A percentile compares a stretch with the other conserved stretches of the same genome.
Conservation (phyloP, 2,888 invertebrate genomes). For the Mythimna impura region DNA sequence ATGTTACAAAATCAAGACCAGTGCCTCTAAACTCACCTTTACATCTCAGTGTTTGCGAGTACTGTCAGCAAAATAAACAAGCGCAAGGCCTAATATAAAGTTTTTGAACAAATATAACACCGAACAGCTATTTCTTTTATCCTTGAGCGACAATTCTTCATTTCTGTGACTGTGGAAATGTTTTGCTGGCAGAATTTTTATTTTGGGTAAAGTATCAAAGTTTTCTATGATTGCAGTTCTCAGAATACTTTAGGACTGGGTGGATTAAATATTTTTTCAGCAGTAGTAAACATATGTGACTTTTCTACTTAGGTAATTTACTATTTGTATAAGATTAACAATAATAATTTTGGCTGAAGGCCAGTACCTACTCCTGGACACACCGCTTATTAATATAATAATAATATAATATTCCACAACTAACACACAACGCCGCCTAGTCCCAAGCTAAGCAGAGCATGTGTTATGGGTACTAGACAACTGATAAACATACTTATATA, state of each 20-base stretch:
- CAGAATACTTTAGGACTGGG: not conserved
- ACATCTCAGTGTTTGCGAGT: conserved; percentile 25
- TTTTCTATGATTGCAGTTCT: not conserved
- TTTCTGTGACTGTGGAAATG: conserved; percentile 12
- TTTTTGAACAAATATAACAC: conserved; percentile 36
- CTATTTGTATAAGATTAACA: no score
- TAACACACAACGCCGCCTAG: no score
- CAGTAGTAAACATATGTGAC: not conserved
- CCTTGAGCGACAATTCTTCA: conserved; percentile 18
- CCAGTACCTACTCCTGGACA: no score
- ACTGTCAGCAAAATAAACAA: conserved; percentile 48
- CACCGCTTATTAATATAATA: no score
- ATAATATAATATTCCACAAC: no score
- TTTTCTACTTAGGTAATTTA: not conserved
- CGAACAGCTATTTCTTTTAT: conserved; percentile 16
- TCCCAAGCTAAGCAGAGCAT: no score
- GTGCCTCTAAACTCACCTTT: conserved; percentile 38
- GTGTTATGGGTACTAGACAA: no score
- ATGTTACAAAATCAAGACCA: conserved; percentile 5
- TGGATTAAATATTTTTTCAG: not conserved
- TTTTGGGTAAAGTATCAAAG: not conserved
- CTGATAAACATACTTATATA: no score
- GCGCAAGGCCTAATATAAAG: conserved; percentile 30
- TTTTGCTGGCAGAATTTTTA: not conserved
- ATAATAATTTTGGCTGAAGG: no score